Percentiles rank a stretch among this genome's conserved stretches.
phyloP scores from a whole-genome alignment of 2,888 invertebrate species.

The Rotaria magnacalcarata region DNA sequence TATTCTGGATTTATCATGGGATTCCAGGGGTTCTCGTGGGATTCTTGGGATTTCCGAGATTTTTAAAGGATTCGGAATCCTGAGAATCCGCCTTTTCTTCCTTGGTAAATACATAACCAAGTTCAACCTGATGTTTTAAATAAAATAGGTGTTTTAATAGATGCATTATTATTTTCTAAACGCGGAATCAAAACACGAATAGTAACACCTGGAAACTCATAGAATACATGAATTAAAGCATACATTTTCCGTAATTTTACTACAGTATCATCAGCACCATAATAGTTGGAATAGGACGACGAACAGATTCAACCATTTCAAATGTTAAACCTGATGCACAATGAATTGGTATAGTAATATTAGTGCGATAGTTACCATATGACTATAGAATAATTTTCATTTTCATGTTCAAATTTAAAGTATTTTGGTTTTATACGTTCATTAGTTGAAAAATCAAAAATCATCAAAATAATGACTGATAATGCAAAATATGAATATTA shows the following conservation, averaged over 20 bases:
- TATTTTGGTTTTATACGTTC: background rate
- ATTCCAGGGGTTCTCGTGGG: too few species aligned
- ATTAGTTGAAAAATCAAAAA: background rate
- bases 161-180: background rate
- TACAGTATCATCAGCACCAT: background rate
- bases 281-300: background rate
- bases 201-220: background rate
- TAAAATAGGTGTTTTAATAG: background rate
- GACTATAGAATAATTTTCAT: background rate
- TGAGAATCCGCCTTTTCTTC: too few species aligned
- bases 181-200: background rate
- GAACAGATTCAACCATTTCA: background rate
- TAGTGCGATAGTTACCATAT: background rate
- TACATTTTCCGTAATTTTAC: background rate
- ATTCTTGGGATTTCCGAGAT: too few species aligned
- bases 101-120: background rate
- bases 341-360: background rate
- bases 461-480: background rate
- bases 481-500: background rate
- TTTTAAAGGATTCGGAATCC: too few species aligned
- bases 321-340: background rate
- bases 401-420: background rate
- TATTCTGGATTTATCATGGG: too few species aligned
- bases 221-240: conserved; percentile 21
- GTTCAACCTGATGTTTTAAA: background rate